Conservation (phyloP, 2,797 vertebrate genomes). For the Petrocephalus schoutedeni region DNA sequence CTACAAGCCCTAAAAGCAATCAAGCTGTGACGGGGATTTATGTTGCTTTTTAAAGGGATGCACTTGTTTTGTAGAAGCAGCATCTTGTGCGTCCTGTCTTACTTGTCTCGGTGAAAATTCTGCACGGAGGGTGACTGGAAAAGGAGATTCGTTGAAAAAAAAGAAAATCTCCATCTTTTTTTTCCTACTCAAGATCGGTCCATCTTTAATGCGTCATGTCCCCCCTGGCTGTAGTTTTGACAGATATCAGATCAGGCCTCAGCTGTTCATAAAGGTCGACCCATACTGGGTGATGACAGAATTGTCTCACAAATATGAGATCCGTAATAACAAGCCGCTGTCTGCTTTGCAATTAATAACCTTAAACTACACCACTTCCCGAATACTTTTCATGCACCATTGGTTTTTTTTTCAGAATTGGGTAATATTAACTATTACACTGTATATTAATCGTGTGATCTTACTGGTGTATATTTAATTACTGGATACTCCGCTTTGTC, state of each 20-base stretch:
- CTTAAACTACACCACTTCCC: background rate
- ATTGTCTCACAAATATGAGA: background rate
- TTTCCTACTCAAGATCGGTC: background rate
- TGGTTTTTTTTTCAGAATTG: background rate
- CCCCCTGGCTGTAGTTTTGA: background rate
- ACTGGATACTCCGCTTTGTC: background rate
- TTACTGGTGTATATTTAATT: background rate
- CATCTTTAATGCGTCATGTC: background rate
- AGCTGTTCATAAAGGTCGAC: background rate
- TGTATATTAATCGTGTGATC: background rate
- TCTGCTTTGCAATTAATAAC: background rate
- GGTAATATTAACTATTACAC: background rate
- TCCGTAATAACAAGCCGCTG: background rate
- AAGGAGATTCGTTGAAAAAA: background rate
- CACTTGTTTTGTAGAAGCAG: background rate
- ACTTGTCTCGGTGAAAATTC: background rate
- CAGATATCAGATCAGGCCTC: background rate
- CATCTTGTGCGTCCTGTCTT: background rate
- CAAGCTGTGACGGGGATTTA: background rate
- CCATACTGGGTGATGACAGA: background rate
- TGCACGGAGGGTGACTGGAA: background rate
- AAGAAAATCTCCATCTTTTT: background rate
- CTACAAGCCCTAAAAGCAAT: background rate
- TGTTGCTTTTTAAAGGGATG: background rate
- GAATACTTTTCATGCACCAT: background rate